Base-by-base conservation (phyloP, 2,888 invertebrate genomes). In the Cheilosia impressa region DNA sequence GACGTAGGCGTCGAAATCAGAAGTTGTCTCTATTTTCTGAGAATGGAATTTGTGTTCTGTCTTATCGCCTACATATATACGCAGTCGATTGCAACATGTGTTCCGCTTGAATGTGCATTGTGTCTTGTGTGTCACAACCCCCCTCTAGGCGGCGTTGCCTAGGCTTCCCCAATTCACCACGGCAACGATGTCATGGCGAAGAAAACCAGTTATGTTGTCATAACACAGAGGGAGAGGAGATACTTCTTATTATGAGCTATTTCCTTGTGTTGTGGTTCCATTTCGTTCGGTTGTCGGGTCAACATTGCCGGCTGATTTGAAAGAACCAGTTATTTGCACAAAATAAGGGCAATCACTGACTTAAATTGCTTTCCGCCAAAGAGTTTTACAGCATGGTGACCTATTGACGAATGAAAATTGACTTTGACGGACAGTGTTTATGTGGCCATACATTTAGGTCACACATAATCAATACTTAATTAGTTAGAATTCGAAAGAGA, bases 171-270 rank as follows among this genome's bases (percentile, higher is more conserved):
- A 41, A 50, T 68, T 78, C 63, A 71, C 52, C 69, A 47, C 62
- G 63, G 45, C 60, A 43, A 31, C 71, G 50, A 69, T 69, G 77
- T 63, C 68, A 73, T 78, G 73, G 73, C 41, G 57, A 73, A 63
- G 78, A 73, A 66, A 84, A 84, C 83, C 79, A 79, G 83, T 79
- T 84, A 15, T 65, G 69, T 15, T 75, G 83, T 84, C 83, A 84
- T 65, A 69, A 69, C 57, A 52, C 43, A 31, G 43, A 31, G 43
- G 55, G 22, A 55, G 55, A 17, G 41, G 27, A n/a, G 27, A 63
- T 5, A 6, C 24, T 50, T 43, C 41, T 45, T 71, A 57, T 68
- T 68, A 63, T 69, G 73, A 73, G 62, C 31, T 50, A 53, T 69
- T 84, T 73, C 24, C 19, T n/a, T 45, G 53, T 68, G 55, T 41